Evolutionary conservation across 2,113 vertebrate species (phyloP), one percentile per base, ranked within the genome.

Genomic region (Terrapene triunguis): DNA sequence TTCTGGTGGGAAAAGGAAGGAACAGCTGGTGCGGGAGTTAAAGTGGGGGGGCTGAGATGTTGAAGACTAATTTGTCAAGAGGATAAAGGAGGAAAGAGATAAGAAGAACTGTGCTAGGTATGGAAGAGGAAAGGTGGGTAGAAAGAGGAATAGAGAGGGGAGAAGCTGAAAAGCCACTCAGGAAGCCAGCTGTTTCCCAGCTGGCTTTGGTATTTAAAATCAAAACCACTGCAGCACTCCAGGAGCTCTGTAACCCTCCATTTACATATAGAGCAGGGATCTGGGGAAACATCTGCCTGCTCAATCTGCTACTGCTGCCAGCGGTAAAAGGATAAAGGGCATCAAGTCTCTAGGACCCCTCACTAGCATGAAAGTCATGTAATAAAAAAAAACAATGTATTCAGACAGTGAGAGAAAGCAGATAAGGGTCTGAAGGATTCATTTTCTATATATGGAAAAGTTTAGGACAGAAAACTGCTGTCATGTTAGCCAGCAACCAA

Each of bases 361-460:
- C 90, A 35, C 13, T 1, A 89, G 44, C 5, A 94, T 90, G 90
- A 88, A 90, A 32, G 14, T 29, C 2, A 87, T 27, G 32, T 80
- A 84, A 42, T 62, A 86, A 84, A 5, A 94, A 87, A 87, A 82
- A 50, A 42, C 84, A 78, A 3, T 27, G 1, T 79, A 69, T 88
- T 96, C 91, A 76, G 80, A 82, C 76, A 88, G 81, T 57, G 82
- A 96, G 44, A 87, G 54, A 90, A 94, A 91, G n/a, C 82, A 85
- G 90, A 92, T 1, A 65, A 80, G 74, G 80, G 55, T 80, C 8
- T 25, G 22, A 55, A 80, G 79, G 29, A 76, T 89, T 93, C 0
- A 1, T 95, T 94, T 92, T 76, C 89, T 89, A 83, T 89, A 88
- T 59, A 83, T 79, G 92, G 89, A 95, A 87, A 86, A 47, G 13